Base-by-base conservation (phyloP, 2,113 vertebrate genomes). In the Leptosomus discolor region DNA sequence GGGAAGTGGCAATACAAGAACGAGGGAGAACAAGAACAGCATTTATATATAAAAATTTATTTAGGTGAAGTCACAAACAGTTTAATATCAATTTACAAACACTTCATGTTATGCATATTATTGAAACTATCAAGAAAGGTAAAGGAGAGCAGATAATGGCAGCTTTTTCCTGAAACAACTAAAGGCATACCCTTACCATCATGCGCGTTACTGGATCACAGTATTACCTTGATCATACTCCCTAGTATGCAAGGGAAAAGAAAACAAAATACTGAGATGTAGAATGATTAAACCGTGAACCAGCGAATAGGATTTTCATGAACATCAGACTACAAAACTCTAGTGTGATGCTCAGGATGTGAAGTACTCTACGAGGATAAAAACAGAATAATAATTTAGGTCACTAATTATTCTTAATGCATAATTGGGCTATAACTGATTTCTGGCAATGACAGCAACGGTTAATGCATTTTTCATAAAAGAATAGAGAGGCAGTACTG, bases 41-140 rank as follows among this genome's bases (percentile, higher is more conserved):
- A 76, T 88, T 95, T 97, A 91, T 95, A 95, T 96, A 97, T 69
- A 95, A 97, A 96, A 97, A 94, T 97, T 97, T 97, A 97, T 97
- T 97, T 88, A 95, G 93, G 94, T 95, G 96, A 95, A 91, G 39
- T 94, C 96, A 97, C 96, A 97, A 97, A 97, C 94, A 94, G 45
- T 94, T 90, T 90, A 48, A 57, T 79, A 96, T 54, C 87, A 85
- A 96, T 90, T 96, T 97, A 97, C 97, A 97, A 96, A 97, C 94
- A 96, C n/a, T 83, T 95, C 41, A 90, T 92, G 89, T 94, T 96
- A 95, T 91, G 89, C 50, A 63, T 90, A 69, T 95, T 90, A 88
- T 50, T 95, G 81, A 73, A 95, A 96, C 90, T 88, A 95, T 13
- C 26, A 39, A 92, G 89, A 93, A 95, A 90, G 70, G 69, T 76